Base-by-base conservation (phyloP, 2,888 invertebrate genomes). In the Dasysyrphus tricinctus region DNA sequence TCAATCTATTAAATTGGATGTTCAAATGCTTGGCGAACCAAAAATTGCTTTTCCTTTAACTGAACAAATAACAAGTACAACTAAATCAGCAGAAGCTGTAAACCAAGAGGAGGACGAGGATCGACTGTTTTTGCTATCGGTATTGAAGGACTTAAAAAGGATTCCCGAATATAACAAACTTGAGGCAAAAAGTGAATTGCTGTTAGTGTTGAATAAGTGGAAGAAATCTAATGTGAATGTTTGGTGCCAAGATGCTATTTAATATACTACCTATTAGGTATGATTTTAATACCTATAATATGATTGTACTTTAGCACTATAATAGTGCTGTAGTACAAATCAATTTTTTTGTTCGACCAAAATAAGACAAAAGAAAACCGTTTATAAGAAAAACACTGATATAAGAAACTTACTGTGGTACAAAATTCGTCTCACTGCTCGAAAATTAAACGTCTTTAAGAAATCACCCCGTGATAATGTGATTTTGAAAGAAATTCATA, bases 131-230 rank as follows among this genome's bases (percentile, higher is more conserved):
- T 63, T 75, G n/a, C 16, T 75, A 14, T 75, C 75, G 9, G 19
- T 75, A 3, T 9, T 75, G 5, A 75, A 42, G 3, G 75, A 75
- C 11, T 65, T 75, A 19, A 75, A 63, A 63, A 74, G 54, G 16
- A 7, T 74, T 12, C 54, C 74, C 12, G 51, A 74, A 14, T 8
- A 44, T 9, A 54, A 54, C 16, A 54, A 65, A 54, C 54, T 65
- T 6, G 54, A 54, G 32, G 39, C 63, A 5, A 63, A 75, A 34
- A 75, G 63, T 42, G 75, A 75, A 54, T 16, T 75, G 12, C 24
- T 75, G 14, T 32, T 65, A 14, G 54, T 75, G 0, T 37, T 63
- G 0, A 54, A 19, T 14, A 75, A 65, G 16, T 75, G 63, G 75
- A 39, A 51, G 16, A 44, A 24, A 32, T n/a, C 32, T 8, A 16